Base-by-base conservation (phyloP, 1,140 invertebrate species). In the Ladona fulva region DNA sequence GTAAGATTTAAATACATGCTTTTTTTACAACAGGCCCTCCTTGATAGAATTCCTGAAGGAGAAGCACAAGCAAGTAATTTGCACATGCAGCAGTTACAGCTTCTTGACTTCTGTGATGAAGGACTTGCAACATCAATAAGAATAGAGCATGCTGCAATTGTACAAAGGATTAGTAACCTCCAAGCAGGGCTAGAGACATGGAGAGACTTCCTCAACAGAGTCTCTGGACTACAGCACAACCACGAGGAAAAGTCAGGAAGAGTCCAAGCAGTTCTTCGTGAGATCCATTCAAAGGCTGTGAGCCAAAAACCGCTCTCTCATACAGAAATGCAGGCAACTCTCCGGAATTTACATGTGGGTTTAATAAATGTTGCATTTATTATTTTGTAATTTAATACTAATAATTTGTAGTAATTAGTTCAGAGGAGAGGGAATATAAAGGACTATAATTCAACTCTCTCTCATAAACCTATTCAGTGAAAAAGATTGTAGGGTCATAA, bases 101-200 rank as follows among this genome's bases (percentile, higher is more conserved):
- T 97, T 3, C 81, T 95, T n/a, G 85, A 88, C 25, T 91, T 91
- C 80, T 93, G 92, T 80, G 93, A 95, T 80, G 91, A 93, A 79
- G 89, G 91, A 0, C 85, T 94, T 19, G 90, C 91, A 12, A 89
- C 91, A 0, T 92, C 93, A 0, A 90, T 95, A 12, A 89, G 91
- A 75, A 93, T 94, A 88, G 93, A 95, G 83, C 90, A 93, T 78
- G 90, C 90, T 1, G 91, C 92, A 1, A 90, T 92, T 12, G 88
- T 86, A 0, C 92, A 95, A 81, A 86, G 94, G 76, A 89, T 95
- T 11, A 89, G 89, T 22, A 95, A 95, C 82, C 83, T 94, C 19
- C 89, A 91, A 80, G 94, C 94, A 25, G 91, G 91, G 44, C 85
- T 97, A 0, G 90, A 93, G 80, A 96, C 93, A 0, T 96, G 95